A percentile compares a stretch with the other conserved stretches of the same genome.
Evolutionary conservation across 2,797 vertebrate genomes (phyloP).

Genomic region (Xenops minutus): DNA sequence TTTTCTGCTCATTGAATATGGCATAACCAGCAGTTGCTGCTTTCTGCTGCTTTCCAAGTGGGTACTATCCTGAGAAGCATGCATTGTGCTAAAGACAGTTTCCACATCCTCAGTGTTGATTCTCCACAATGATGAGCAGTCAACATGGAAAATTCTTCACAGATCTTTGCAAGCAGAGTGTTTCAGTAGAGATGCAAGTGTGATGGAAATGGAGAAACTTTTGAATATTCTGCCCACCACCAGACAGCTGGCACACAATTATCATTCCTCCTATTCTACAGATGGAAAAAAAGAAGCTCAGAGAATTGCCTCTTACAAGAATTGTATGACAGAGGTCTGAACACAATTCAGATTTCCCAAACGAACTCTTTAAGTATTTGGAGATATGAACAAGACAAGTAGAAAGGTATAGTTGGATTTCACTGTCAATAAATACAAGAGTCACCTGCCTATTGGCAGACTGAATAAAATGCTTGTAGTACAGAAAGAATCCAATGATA

Average conservation of each 20-base stretch:
- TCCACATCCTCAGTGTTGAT: not conserved
- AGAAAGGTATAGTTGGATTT: not conserved
- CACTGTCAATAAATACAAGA: not conserved
- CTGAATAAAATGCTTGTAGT: not conserved
- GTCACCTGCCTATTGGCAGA: not conserved
- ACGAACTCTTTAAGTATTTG: not conserved
- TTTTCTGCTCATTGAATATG: not conserved
- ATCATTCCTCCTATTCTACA: slow-evolving; percentile 41
- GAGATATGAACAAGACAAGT: not conserved
- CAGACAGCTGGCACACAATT: slow-evolving; percentile 37
- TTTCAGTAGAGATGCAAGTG: not conserved
- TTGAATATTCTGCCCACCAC: slow-evolving; percentile 32
- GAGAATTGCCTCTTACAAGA: slow-evolving; percentile 23
- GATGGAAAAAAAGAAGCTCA: slow-evolving; percentile 13
- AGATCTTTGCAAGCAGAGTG: not conserved
- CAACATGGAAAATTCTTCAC: slow-evolving; percentile 1
- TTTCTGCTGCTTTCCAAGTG: not conserved
- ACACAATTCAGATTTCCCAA: slow-evolving; percentile 1
- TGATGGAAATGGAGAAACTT: slow-evolving; percentile 21
- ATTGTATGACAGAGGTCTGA: slow-evolving; percentile 25
- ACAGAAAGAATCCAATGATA: not conserved
- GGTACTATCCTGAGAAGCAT: not conserved
- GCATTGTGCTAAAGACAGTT: not conserved
- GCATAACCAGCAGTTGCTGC: not conserved
- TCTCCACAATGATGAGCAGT: not conserved